phyloP scores from a whole-genome alignment of 1,140 invertebrate genomes.

The Ptiloglossa arizonensis region DNA sequence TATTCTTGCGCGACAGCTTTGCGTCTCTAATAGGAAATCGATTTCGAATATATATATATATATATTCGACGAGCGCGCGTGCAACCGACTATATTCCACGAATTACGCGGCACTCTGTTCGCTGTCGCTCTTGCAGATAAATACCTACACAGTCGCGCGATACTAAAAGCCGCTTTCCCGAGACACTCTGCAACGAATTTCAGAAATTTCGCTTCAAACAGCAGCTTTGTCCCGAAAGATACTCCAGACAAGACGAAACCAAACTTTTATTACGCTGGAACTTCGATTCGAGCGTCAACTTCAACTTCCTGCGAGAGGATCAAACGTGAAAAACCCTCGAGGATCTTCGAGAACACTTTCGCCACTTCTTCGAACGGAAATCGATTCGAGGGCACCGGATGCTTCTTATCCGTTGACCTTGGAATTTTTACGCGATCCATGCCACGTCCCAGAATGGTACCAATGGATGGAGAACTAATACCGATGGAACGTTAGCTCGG shows the following conservation, averaged over 20 bases:
- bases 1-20: too few species aligned
- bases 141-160: background rate
- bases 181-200: background rate
- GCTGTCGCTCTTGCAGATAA: too few species aligned
- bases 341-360: background rate
- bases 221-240: background rate
- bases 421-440: too few species aligned
- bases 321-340: background rate
- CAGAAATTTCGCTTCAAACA: background rate
- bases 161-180: background rate
- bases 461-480: too few species aligned
- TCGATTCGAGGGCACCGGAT: too few species aligned
- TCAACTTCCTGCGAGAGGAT: background rate
- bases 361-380: background rate
- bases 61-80: background rate
- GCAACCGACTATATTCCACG: background rate
- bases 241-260: background rate
- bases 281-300: background rate
- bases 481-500: too few species aligned
- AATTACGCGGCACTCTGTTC: too few species aligned
- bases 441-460: too few species aligned
- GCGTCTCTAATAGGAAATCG: too few species aligned
- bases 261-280: constrained; percentile 4
- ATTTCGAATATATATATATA: too few species aligned
- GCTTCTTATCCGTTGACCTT: too few species aligned